A percentile compares a stretch with the other conserved stretches of the same genome.
phyloP scores from a whole-genome alignment of 2,888 invertebrate species.

The Plebejus anna region DNA sequence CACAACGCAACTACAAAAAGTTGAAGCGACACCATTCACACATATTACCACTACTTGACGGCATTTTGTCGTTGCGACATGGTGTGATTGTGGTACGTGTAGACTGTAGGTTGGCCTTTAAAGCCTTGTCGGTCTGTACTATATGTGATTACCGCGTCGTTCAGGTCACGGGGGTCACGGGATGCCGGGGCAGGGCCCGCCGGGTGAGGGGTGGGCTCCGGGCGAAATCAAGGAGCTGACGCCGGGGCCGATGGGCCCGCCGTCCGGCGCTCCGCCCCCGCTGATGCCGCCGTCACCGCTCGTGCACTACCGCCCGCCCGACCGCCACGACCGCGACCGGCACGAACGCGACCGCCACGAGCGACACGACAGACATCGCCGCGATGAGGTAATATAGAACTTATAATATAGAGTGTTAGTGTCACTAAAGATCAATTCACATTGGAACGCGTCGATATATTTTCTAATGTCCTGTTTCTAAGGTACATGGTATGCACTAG shows the following conservation, averaged over 20 bases:
- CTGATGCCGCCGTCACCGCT: constrained; percentile 45
- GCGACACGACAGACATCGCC: constrained; percentile 56
- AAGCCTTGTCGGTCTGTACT: too few relatives aligned
- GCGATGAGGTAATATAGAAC: constrained; percentile 47
- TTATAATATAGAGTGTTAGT: too few relatives aligned
- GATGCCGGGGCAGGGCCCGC: background rate
- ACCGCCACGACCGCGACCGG: constrained; percentile 69
- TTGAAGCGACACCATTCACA: too few relatives aligned
- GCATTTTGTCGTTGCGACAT: too few relatives aligned
- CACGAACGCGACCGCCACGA: constrained; percentile 56
- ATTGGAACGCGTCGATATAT: too few relatives aligned
- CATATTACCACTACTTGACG: too few relatives aligned
- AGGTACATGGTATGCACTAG: too few relatives aligned
- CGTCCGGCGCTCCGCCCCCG: constrained; percentile 47
- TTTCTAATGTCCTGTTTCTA: too few relatives aligned
- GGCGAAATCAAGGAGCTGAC: constrained; percentile 85
- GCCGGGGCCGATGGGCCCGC: constrained; percentile 75
- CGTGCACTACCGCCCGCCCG: constrained; percentile 55
- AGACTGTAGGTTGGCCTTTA: too few relatives aligned
- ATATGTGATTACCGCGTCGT: background rate
- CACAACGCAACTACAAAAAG: too few relatives aligned
- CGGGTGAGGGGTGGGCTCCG: constrained; percentile 76
- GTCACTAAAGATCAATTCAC: too few relatives aligned
- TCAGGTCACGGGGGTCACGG: background rate
- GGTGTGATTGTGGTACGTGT: too few relatives aligned